A percentile compares a stretch with the other conserved stretches of the same genome.
Conservation (phyloP, 2,888 invertebrate species). For the Cryptocheilus praepositus region DNA sequence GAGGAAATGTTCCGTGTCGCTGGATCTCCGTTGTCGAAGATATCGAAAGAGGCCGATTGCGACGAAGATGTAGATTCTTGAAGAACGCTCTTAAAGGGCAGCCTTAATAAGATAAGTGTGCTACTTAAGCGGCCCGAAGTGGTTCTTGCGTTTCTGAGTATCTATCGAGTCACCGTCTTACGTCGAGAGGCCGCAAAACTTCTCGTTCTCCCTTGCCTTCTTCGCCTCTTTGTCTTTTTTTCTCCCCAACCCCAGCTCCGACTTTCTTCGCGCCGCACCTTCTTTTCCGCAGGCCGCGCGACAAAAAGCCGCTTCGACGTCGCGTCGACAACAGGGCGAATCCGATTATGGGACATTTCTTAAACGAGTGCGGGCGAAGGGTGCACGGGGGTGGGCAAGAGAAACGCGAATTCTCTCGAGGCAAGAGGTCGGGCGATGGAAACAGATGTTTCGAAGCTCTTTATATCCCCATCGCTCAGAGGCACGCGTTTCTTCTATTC, state of each 20-base stretch:
- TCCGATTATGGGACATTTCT: too few species aligned
- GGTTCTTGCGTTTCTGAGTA: constrained; percentile 26
- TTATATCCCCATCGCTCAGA: too few species aligned
- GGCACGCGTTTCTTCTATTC: too few species aligned
- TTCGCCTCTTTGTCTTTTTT: not conserved
- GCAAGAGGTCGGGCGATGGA: too few species aligned
- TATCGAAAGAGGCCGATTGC: constrained; percentile 31
- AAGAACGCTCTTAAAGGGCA: constrained; percentile 13
- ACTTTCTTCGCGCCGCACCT: not conserved
- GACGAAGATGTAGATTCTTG: constrained; percentile 5
- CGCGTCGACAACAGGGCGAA: too few species aligned
- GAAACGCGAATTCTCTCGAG: not conserved
- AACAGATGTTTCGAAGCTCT: too few species aligned
- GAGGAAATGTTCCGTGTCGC: too few species aligned
- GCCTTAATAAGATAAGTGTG: constrained; percentile 39
- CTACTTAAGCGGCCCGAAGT: constrained; percentile 24
- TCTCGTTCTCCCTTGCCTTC: constrained; percentile 1
- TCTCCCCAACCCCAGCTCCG: not conserved
- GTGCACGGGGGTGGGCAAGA: not conserved
- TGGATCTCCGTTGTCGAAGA: too few species aligned
- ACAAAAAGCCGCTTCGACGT: not conserved
- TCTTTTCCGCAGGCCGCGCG: not conserved
- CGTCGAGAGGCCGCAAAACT: constrained; percentile 9
- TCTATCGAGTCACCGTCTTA: constrained; percentile 22
- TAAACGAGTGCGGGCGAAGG: constrained; percentile 2